A percentile compares a stretch with the other conserved stretches of the same genome.
These are phyloP conservation scores for Palythoa grandiflora DNA, from an alignment of 92 coral and sea anemone genomes.

Conservation along the genomic window DNA sequence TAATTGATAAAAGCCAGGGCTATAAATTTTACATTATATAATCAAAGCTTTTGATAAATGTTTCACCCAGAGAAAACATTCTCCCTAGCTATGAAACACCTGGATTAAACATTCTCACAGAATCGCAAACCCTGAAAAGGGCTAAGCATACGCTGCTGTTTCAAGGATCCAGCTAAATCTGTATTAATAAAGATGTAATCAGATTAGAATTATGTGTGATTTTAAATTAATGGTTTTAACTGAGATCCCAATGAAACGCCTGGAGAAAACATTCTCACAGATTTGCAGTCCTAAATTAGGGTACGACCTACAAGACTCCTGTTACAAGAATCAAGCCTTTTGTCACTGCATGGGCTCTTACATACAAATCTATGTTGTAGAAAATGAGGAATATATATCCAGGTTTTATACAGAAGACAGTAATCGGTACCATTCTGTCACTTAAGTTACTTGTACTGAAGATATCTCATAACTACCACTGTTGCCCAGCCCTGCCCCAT, in stretches of 20 bases:
- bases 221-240: neutral
- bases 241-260: neutral
- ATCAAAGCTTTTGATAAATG: neutral
- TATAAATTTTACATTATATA: neutral
- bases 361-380: neutral
- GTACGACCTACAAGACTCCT: neutral
- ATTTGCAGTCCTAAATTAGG: neutral
- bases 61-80: neutral
- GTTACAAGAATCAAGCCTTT: slow-evolving; percentile 2
- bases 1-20: neutral
- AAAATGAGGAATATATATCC: neutral
- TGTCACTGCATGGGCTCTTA: slow-evolving; percentile 4
- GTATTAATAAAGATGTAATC: no score
- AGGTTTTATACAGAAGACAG: neutral
- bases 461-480: neutral
- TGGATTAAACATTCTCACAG: neutral
- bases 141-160: no score
- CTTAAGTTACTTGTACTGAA: neutral
- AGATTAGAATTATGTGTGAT: neutral
- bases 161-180: no score
- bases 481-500: slow-evolving; percentile 2
- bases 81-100: neutral
- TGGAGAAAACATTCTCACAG: slow-evolving; percentile 1
- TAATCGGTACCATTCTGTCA: neutral
- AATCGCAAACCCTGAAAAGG: neutral